Conservation (phyloP, 2,797 vertebrate species). For the Danio jaintianensis region DNA sequence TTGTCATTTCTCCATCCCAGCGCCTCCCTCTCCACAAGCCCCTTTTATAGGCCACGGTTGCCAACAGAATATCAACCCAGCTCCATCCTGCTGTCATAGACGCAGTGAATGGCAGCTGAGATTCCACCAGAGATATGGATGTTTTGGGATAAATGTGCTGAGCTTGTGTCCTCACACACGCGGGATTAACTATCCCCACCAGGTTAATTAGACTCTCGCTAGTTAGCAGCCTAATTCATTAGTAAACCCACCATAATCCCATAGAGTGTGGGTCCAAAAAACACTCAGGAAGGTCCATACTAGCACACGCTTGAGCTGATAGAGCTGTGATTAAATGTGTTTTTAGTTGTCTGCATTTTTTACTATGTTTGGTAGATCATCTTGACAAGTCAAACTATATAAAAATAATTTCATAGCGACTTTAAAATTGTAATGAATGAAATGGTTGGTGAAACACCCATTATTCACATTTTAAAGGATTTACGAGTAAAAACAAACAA, state of each 20-base stretch:
- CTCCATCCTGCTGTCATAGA: background rate
- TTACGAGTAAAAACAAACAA: no score
- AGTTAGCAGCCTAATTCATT: constrained; percentile 50
- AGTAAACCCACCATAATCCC: constrained; percentile 24
- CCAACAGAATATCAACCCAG: background rate
- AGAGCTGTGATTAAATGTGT: background rate
- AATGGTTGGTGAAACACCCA: no score
- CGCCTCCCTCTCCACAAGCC: background rate
- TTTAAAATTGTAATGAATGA: no score
- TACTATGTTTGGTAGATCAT: background rate
- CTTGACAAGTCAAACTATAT: background rate
- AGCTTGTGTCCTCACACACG: constrained; percentile 36
- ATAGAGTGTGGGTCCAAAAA: constrained; percentile 1
- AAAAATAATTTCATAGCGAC: no score
- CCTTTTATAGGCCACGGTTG: constrained; percentile 10
- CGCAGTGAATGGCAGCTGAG: background rate
- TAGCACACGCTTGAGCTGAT: background rate
- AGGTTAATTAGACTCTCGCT: constrained; percentile 40
- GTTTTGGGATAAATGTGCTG: constrained; percentile 50
- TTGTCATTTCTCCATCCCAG: background rate
- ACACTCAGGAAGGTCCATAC: background rate
- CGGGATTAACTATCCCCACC: constrained; percentile 49
- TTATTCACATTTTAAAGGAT: no score
- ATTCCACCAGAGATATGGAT: constrained; percentile 40
- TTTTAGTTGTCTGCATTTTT: background rate